Percentiles rank a stretch among this genome's conserved stretches.
phyloP scores from a whole-genome alignment of 2,113 vertebrate genomes.

The Tonatia bakeri region DNA sequence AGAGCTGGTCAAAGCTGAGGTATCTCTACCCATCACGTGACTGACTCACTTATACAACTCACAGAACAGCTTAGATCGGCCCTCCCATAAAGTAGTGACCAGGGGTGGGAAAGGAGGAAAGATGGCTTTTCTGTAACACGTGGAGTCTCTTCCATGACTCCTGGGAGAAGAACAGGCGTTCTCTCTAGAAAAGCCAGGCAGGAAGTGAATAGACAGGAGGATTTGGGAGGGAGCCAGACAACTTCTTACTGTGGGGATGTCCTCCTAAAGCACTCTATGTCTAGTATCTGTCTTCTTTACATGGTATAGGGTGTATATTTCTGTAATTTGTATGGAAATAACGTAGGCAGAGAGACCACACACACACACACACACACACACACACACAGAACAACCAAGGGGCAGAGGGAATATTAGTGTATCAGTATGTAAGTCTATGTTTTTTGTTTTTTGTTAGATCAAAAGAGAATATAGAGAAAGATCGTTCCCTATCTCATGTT shows the following conservation, averaged over 20 bases:
- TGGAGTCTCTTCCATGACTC: neutral
- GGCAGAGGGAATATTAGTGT: neutral
- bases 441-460: neutral
- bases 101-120: neutral
- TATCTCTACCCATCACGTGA: neutral
- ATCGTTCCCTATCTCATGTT: neutral
- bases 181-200: neutral
- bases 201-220: neutral
- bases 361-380: too few relatives aligned
- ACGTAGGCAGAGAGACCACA: neutral
- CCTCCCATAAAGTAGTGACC: neutral
- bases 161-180: neutral
- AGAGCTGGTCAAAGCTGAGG: neutral
- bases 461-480: neutral
- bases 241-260: neutral
- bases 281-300: neutral
- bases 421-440: accelerated
- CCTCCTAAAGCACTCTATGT: neutral
- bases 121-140: neutral
- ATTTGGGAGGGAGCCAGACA: neutral
- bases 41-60: neutral
- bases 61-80: too few relatives aligned
- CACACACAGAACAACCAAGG: neutral
- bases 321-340: neutral
- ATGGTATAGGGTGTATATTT: neutral